Evolutionary conservation across 2,113 vertebrate species (phyloP).

Genomic region (Mesitornis unicolor): DNA sequence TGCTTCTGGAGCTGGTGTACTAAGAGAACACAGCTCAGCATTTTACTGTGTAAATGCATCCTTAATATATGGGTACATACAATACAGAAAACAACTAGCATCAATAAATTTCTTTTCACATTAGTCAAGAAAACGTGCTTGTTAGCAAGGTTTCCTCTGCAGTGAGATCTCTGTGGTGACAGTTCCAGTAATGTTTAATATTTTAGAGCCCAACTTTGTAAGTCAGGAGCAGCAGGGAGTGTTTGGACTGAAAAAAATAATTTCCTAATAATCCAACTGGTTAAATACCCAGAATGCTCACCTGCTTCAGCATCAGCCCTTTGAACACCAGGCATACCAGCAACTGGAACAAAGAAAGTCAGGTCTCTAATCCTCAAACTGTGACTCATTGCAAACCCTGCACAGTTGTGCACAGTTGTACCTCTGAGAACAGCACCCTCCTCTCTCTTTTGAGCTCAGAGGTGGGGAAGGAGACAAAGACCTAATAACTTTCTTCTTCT

Average conservation of each 20-base stretch:
- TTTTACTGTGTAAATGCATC: not conserved
- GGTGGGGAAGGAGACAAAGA: not conserved
- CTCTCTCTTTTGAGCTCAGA: not conserved
- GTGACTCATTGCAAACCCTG: not conserved
- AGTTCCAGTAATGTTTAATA: not conserved
- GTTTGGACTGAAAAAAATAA: not conserved
- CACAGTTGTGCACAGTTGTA: not conserved
- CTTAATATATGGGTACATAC: not conserved
- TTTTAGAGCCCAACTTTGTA: not conserved
- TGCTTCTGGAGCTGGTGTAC: not conserved
- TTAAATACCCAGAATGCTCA: not conserved
- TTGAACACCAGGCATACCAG: not conserved
- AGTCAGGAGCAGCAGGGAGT: not conserved
- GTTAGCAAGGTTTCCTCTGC: not conserved
- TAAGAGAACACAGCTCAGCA: not conserved
- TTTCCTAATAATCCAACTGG: not conserved
- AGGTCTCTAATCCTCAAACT: slow-evolving; percentile 1
- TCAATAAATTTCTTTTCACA: not conserved
- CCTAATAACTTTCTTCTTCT: not conserved
- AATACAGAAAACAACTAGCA: not conserved
- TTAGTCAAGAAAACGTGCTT: not conserved
- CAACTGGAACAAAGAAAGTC: not conserved
- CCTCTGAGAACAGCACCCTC: not conserved
- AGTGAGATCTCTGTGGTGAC: not conserved
- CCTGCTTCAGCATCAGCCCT: not conserved